Evolutionary conservation across 2,113 vertebrate species (phyloP).

Genomic region (Mirza zaza): DNA sequence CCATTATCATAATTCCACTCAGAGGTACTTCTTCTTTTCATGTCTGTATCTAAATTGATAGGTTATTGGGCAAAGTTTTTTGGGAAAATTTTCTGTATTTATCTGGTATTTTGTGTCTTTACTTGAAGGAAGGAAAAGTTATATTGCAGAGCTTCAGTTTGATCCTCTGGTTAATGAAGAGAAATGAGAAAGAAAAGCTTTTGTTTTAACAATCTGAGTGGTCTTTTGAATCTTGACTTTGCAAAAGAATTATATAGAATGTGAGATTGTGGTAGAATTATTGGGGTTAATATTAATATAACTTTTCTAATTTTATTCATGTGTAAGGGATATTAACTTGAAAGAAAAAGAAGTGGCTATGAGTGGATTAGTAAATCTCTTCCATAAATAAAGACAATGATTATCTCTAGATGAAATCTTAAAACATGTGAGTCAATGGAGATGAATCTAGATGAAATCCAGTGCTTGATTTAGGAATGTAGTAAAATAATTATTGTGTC

Average conservation of each 20-base stretch:
- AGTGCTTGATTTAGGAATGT: not conserved
- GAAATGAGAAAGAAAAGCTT: conserved; percentile 26
- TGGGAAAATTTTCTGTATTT: not conserved
- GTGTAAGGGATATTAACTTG: not conserved
- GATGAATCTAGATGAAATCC: not conserved
- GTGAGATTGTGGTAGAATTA: not conserved
- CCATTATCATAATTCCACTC: not conserved
- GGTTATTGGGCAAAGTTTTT: not conserved
- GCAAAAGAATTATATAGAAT: not conserved
- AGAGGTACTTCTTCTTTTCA: not conserved
- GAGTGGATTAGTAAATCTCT: conserved; percentile 3
- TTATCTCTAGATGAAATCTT: not conserved
- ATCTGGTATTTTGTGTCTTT: not conserved
- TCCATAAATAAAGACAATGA: not conserved
- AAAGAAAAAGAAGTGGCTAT: conserved; percentile 21
- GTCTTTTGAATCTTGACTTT: conserved; percentile 28
- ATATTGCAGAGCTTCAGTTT: conserved; percentile 10
- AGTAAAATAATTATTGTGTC: not conserved
- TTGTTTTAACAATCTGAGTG: not conserved
- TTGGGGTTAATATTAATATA: not conserved
- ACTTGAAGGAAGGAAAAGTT: not conserved
- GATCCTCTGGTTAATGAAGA: not conserved
- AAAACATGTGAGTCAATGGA: not conserved
- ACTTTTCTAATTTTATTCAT: conserved; percentile 1
- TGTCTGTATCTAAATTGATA: not conserved